These are phyloP conservation scores for Tachysurus vachellii DNA, from an alignment of 2,113 vertebrate genomes.

Conservation along the genomic window DNA sequence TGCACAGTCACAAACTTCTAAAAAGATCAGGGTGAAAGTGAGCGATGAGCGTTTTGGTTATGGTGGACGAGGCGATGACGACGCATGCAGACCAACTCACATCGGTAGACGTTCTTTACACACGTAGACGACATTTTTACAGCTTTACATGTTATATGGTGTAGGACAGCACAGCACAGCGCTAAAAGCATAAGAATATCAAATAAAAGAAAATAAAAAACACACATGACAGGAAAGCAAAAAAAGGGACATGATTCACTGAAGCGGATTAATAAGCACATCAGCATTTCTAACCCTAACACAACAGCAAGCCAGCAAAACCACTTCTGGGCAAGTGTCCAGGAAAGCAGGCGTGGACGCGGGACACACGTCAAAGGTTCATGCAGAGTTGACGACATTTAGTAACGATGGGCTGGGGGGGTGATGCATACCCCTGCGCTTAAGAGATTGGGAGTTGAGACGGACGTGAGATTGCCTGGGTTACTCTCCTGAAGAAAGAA, in stretches of 20 bases:
- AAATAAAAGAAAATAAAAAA: neutral
- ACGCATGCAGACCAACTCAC: neutral
- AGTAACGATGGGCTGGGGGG: constrained; percentile 54
- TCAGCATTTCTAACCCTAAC: constrained; percentile 15
- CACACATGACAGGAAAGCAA: neutral
- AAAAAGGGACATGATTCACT: neutral
- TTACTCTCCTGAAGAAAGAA: constrained; percentile 80
- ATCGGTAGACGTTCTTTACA: neutral
- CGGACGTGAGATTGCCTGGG: constrained; percentile 79
- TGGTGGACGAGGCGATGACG: neutral
- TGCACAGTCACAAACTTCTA: constrained; percentile 1
- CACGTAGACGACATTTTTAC: neutral
- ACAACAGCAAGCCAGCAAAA: constrained; percentile 26
- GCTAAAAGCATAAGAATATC: neutral
- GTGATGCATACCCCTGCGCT: constrained; percentile 76
- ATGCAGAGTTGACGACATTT: constrained; percentile 51
- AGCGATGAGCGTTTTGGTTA: neutral
- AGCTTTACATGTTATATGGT: neutral
- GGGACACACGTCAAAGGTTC: constrained; percentile 6
- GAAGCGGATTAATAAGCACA: constrained; percentile 1
- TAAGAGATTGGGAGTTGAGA: constrained; percentile 84
- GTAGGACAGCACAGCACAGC: neutral
- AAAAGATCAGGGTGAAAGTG: neutral
- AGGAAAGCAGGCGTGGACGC: constrained; percentile 10
- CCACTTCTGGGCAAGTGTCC: neutral